phyloP scores from a whole-genome alignment of 2,888 invertebrate species.

The Beris chalybata region DNA sequence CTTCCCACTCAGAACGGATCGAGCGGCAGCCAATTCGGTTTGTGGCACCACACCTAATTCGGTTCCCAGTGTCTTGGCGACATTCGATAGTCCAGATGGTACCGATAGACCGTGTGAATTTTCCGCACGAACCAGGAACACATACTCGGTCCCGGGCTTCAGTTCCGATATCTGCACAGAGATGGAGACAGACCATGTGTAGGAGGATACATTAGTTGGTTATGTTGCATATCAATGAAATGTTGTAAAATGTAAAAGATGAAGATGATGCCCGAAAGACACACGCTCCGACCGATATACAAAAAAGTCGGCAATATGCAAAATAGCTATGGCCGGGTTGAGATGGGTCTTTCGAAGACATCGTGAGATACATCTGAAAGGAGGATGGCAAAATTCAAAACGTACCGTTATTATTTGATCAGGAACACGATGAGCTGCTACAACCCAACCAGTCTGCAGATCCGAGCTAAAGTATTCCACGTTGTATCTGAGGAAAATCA shows the following conservation, averaged over 20 bases:
- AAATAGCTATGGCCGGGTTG: too few species aligned
- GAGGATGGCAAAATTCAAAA: constrained; percentile 29
- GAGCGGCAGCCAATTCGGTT: constrained; percentile 54
- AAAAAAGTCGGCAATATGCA: too few species aligned
- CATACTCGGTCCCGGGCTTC: constrained; percentile 78
- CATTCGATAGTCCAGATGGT: constrained; percentile 75
- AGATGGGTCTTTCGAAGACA: too few species aligned
- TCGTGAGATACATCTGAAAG: too few species aligned
- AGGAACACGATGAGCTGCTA: constrained; percentile 68
- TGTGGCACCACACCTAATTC: constrained; percentile 54
- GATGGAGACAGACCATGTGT: neutral
- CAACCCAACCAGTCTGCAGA: constrained; percentile 75
- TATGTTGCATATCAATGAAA: too few species aligned
- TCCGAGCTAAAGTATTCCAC: constrained; percentile 78
- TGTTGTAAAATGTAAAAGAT: too few species aligned
- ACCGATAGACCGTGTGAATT: constrained; percentile 82
- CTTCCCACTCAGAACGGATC: constrained; percentile 55
- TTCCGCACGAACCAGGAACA: constrained; percentile 83
- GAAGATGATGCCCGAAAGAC: too few species aligned
- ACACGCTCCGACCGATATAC: too few species aligned
- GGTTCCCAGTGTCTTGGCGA: constrained; percentile 64
- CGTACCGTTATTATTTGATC: constrained; percentile 70
- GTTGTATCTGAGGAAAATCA: constrained; percentile 63
- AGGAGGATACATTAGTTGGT: too few species aligned
- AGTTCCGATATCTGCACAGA: constrained; percentile 62